Evolutionary conservation across 2,113 vertebrate genomes (phyloP).

Genomic region (Nerophis lumbriciformis): DNA sequence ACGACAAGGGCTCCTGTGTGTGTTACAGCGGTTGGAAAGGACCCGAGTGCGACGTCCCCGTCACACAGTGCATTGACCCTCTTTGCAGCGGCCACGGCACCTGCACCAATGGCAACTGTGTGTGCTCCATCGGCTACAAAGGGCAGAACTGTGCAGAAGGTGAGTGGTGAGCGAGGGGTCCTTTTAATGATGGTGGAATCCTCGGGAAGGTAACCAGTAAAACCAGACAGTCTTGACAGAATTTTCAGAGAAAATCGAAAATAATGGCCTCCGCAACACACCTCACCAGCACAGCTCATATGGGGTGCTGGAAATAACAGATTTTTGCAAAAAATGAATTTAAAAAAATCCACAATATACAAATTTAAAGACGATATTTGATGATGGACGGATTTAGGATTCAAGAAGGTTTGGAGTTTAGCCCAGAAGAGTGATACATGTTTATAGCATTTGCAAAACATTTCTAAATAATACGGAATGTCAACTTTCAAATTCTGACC

Average conservation of each 20-base stretch:
- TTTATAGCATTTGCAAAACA: too few relatives aligned
- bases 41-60: slow-evolving; percentile 88
- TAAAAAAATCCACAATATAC: too few relatives aligned
- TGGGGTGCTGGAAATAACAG: too few relatives aligned
- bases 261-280: too few relatives aligned
- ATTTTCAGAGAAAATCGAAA: not conserved
- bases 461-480: too few relatives aligned
- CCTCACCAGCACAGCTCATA: too few relatives aligned
- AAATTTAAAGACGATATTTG: too few relatives aligned
- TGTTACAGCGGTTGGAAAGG: slow-evolving; percentile 99
- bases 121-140: slow-evolving; percentile 91
- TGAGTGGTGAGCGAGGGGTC: slow-evolving; percentile 50
- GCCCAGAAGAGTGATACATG: too few relatives aligned
- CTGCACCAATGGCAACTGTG: slow-evolving; percentile 90
- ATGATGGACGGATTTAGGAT: too few relatives aligned
- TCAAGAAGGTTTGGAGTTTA: too few relatives aligned
- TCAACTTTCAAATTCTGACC: too few relatives aligned
- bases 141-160: slow-evolving; percentile 92
- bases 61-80: slow-evolving; percentile 92
- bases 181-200: slow-evolving; percentile 1
- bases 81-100: slow-evolving; percentile 90
- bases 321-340: too few relatives aligned
- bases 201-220: slow-evolving; percentile 1
- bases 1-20: slow-evolving; percentile 92
- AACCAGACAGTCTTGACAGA: not conserved